Conservation (phyloP, 2,888 invertebrate genomes). For the Synergus gifuensis region DNA sequence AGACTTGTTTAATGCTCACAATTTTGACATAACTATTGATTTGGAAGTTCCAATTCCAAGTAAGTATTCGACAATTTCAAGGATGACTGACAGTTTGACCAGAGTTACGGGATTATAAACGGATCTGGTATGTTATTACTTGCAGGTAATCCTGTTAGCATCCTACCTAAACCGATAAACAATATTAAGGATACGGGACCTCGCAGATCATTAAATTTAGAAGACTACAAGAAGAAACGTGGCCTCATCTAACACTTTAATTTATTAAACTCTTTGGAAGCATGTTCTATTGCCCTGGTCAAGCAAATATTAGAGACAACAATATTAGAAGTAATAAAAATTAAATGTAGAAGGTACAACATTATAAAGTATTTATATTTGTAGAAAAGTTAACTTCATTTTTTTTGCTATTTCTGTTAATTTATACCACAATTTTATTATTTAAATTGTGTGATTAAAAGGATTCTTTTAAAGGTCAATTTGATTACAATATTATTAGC, state of each 20-base stretch:
- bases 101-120: slow-evolving; percentile 43
- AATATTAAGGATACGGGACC: slow-evolving; percentile 90
- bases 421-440: background rate
- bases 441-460: slow-evolving; percentile 18
- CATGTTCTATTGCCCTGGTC: background rate
- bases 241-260: slow-evolving; percentile 86
- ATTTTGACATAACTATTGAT: slow-evolving; percentile 98
- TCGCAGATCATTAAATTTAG: slow-evolving; percentile 90
- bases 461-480: slow-evolving; percentile 2
- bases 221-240: slow-evolving; percentile 95
- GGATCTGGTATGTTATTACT: slow-evolving; percentile 65
- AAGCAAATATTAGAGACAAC: background rate
- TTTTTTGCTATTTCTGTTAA: background rate
- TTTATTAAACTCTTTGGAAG: slow-evolving; percentile 27
- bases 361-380: slow-evolving; percentile 26
- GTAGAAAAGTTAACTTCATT: slow-evolving; percentile 6
- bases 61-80: slow-evolving; percentile 77
- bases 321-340: slow-evolving; percentile 5
- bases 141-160: slow-evolving; percentile 85
- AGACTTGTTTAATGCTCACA: slow-evolving; percentile 86
- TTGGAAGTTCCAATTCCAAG: slow-evolving; percentile 90
- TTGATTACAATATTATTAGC: background rate
- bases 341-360: slow-evolving; percentile 4
- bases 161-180: slow-evolving; percentile 86
- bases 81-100: background rate